Evolutionary conservation across 30 jellyfish, hydroid and myxozoan species (phyloP).

Genomic region (Pseudorhiza aurosa): DNA sequence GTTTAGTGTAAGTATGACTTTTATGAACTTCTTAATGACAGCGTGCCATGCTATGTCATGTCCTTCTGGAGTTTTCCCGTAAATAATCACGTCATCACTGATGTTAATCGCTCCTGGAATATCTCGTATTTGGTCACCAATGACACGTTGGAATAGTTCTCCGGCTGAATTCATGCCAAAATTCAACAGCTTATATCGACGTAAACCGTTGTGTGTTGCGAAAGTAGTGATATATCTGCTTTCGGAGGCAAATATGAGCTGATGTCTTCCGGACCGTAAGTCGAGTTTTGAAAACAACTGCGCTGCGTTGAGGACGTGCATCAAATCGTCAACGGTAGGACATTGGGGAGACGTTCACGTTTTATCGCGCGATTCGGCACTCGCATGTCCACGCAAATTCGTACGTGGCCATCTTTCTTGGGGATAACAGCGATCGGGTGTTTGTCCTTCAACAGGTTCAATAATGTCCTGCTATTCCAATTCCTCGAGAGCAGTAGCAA

Average conservation of each 20-base stretch:
- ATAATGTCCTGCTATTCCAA: slow-evolving; percentile 47
- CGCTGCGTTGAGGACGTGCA: slow-evolving; percentile 45
- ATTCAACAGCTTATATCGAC: slow-evolving; percentile 29
- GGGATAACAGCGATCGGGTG: slow-evolving; percentile 49
- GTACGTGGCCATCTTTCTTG: slow-evolving; percentile 39
- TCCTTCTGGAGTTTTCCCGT: slow-evolving; percentile 40
- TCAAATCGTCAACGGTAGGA: slow-evolving; percentile 35
- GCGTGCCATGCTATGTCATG: slow-evolving; percentile 30
- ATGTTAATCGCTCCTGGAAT: slow-evolving; percentile 51
- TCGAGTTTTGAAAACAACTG: slow-evolving; percentile 31
- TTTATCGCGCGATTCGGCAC: slow-evolving; percentile 51
- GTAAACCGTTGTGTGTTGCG: slow-evolving; percentile 42
- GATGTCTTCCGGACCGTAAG: slow-evolving; percentile 37
- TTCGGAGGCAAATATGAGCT: slow-evolving; percentile 40
- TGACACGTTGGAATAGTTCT: slow-evolving; percentile 51
- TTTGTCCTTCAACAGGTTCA: slow-evolving; percentile 43
- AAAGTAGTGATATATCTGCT: slow-evolving; percentile 39
- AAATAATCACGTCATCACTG: slow-evolving; percentile 31
- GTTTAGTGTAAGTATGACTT: slow-evolving; percentile 54
- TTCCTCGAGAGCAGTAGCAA: slow-evolving; percentile 39
- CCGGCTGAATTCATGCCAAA: slow-evolving; percentile 46
- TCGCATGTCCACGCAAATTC: slow-evolving; percentile 50
- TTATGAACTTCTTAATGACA: slow-evolving; percentile 31
- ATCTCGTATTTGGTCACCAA: slow-evolving; percentile 37
- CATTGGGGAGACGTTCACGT: slow-evolving; percentile 45